Evolutionary conservation across 2,113 vertebrate species (phyloP), one percentile per base, ranked within the genome.

Genomic region (Microcebus lehilahytsara): DNA sequence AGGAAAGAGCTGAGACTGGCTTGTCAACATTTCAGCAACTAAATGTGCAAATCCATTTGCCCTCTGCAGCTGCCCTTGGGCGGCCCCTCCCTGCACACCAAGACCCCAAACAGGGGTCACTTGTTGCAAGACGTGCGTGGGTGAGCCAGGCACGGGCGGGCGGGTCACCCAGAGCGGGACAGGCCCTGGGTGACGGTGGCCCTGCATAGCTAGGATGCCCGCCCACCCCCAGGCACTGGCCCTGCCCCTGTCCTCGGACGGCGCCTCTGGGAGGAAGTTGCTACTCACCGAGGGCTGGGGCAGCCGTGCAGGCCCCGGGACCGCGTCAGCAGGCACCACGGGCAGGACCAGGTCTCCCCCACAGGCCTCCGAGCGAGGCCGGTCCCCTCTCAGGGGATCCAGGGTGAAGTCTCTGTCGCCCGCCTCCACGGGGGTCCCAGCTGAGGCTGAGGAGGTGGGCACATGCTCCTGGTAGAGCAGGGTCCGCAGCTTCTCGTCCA

Each of bases 401-500:
- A 99, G 98, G 27, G 99, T 97, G 60, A 99, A 99, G 94, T 99
- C 99, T 0, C 98, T 96, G 37, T 99, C 98, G 0, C 97, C 95
- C 7, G 93, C 97, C 1, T 99, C 99, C 8, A 97, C 27, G 0
- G 99, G 99, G 0, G 99, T 98, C 71, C 98, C 99, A 0, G 99
- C 99, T 0, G 99, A 99, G 6, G 99, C 99, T n/a, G 99, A 99
- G 96, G 99, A 99, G 95, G 99, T 99, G 0, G 99, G 99, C 30
- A 99, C 98, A 0, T 99, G 99, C 71, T 99, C 99, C 98, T 99
- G 99, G 98, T 99, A 99, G 3, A 99, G 99, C 85, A 99, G 97
- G 79, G 99, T 99, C 89, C 99, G 99, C 46, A 99, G 97, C 94
- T 99, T 99, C 98, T 99, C 99, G 9, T 99, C 99, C 3, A 99